phyloP scores from a whole-genome alignment of 2,888 invertebrate genomes.

The Megastigmus dorsalis region DNA sequence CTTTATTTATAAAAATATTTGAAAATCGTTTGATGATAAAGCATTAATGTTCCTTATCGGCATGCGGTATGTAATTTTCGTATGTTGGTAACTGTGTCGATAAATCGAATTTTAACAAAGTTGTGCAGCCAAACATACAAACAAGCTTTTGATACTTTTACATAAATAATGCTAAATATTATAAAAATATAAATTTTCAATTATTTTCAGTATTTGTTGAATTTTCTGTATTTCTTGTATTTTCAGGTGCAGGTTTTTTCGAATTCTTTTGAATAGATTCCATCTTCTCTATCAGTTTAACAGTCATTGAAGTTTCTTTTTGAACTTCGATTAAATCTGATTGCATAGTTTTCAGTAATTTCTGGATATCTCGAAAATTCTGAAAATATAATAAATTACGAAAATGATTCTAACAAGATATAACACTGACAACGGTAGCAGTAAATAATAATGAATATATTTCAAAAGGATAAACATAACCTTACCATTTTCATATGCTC shows the following conservation, averaged over 20 bases:
- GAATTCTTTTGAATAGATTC: neutral
- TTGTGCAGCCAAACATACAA: neutral
- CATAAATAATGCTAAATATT: neutral
- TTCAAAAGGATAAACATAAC: neutral
- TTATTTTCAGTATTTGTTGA: too few relatives aligned
- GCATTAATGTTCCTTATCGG: too few relatives aligned
- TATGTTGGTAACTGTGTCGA: too few relatives aligned
- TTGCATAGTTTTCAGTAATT: neutral
- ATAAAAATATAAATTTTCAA: neutral
- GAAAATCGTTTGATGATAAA: too few relatives aligned
- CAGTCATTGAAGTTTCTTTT: slow-evolving; percentile 16
- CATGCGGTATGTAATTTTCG: too few relatives aligned
- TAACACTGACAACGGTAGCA: neutral
- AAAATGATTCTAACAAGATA: neutral
- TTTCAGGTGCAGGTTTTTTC: neutral
- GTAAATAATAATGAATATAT: neutral
- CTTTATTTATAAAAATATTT: too few relatives aligned
- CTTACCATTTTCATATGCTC: slow-evolving; percentile 32
- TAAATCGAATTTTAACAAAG: too few relatives aligned
- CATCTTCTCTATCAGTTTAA: slow-evolving; percentile 23
- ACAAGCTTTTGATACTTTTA: neutral
- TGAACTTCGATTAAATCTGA: neutral
- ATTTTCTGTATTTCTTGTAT: too few relatives aligned
- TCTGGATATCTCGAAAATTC: slow-evolving; percentile 25
- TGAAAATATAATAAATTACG: too few relatives aligned